Percentiles rank a stretch among this genome's conserved stretches.
phyloP scores from a whole-genome alignment of 2,113 vertebrate genomes.

The Perognathus longimembris region DNA sequence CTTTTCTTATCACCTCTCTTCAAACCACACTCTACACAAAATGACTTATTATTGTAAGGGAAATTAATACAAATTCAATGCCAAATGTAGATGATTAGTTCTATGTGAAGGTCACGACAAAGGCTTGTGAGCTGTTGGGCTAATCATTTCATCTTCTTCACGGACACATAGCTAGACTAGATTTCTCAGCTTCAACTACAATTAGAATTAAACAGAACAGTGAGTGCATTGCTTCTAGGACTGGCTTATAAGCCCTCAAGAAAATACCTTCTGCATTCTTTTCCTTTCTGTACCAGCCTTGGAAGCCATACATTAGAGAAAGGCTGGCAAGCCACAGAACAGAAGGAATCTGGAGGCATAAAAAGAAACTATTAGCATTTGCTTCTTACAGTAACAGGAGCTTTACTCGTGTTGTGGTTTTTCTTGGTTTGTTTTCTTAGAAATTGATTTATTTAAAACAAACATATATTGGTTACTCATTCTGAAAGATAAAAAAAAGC shows the following conservation, averaged over 20 bases:
- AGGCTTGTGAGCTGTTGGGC: neutral
- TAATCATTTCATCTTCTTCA: neutral
- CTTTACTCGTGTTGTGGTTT: neutral
- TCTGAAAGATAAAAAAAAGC: neutral
- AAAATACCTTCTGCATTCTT: neutral
- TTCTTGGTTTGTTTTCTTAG: neutral
- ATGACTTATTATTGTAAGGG: neutral
- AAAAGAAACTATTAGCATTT: neutral
- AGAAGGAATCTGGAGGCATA: neutral
- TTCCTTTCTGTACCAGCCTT: neutral
- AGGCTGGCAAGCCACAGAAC: neutral
- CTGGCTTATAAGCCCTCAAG: neutral
- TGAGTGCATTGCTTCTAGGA: neutral
- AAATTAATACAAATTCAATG: neutral
- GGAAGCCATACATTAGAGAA: neutral
- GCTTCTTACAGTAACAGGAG: neutral
- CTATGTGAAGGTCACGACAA: neutral
- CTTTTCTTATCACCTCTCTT: neutral
- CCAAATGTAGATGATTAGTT: neutral
- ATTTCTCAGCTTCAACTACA: neutral
- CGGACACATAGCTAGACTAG: neutral
- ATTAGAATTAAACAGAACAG: neutral
- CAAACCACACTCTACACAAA: neutral
- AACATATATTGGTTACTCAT: neutral
- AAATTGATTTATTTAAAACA: neutral